Percentiles rank a stretch among this genome's conserved stretches.
Evolutionary conservation across 2,113 vertebrate species (phyloP).

Genomic region (Calidris pygmaea): DNA sequence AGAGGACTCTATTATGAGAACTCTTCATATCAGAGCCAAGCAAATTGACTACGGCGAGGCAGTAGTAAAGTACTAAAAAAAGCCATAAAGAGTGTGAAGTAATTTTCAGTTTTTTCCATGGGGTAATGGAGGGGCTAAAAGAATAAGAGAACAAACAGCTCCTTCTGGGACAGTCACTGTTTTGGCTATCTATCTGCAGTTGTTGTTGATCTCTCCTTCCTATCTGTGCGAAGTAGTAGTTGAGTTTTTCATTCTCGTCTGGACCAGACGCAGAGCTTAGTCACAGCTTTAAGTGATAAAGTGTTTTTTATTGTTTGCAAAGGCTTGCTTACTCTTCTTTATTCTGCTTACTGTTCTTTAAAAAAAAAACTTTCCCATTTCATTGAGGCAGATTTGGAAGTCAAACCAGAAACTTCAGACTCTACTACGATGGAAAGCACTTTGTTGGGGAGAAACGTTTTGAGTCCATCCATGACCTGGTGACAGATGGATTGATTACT

Average conservation of each 20-base stretch:
- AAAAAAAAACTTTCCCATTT: constrained; percentile 75
- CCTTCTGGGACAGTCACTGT: constrained; percentile 49
- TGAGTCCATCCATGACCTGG: constrained; percentile 88
- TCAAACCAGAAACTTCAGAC: constrained; percentile 89
- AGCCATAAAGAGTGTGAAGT: constrained; percentile 30
- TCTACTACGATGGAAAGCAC: constrained; percentile 88
- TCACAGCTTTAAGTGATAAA: constrained; percentile 58
- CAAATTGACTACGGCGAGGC: constrained; percentile 20
- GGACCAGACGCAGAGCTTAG: constrained; percentile 32
- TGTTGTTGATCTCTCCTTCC: constrained; percentile 42
- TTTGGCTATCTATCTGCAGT: constrained; percentile 49
- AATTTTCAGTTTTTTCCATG: constrained; percentile 61
- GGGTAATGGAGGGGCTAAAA: constrained; percentile 55
- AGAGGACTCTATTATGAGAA: constrained; percentile 58
- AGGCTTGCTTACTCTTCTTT: constrained; percentile 70
- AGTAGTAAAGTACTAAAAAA: constrained; percentile 46
- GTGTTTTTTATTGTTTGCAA: constrained; percentile 56
- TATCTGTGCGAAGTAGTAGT: constrained; percentile 41
- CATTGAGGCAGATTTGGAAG: constrained; percentile 86
- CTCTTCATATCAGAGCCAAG: constrained; percentile 29
- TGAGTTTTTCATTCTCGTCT: constrained; percentile 27
- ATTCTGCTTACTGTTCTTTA: constrained; percentile 69
- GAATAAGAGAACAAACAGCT: constrained; percentile 52
- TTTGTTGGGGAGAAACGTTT: constrained; percentile 89
- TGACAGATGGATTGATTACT: constrained; percentile 89